Percentiles rank a stretch among this genome's conserved stretches.
Evolutionary conservation across 2,113 vertebrate genomes (phyloP).

Genomic region (Erythrocercus mccallii): DNA sequence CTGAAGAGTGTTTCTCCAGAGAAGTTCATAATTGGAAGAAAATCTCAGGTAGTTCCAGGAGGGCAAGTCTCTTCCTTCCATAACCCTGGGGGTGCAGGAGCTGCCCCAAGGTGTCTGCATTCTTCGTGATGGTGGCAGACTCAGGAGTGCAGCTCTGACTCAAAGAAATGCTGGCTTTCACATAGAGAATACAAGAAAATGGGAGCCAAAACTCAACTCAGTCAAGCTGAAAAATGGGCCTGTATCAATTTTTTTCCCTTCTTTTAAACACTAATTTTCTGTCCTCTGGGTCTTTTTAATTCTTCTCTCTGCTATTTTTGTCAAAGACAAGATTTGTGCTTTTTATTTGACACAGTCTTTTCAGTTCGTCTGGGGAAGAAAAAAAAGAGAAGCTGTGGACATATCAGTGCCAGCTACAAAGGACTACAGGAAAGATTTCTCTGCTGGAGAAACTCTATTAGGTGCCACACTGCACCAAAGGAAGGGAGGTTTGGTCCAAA

Average conservation of each 20-base stretch:
- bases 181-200: not conserved
- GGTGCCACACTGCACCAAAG: not conserved
- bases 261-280: slow-evolving; percentile 5
- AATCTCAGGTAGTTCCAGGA: not conserved
- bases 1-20: not conserved
- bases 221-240: not conserved
- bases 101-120: not conserved
- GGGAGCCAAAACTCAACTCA: not conserved
- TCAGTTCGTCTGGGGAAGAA: not conserved
- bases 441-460: not conserved
- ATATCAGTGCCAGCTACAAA: not conserved
- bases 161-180: not conserved
- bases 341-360: slow-evolving; percentile 2
- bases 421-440: not conserved
- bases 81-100: not conserved
- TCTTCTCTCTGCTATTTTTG: slow-evolving; percentile 17
- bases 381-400: not conserved
- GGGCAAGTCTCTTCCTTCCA: not conserved
- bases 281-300: not conserved
- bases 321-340: not conserved
- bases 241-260: not conserved
- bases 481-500: not conserved
- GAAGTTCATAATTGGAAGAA: not conserved
- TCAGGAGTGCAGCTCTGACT: not conserved
- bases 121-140: not conserved